Conservation (phyloP, 2,113 vertebrate species). For the Cephalopterus ornatus region DNA sequence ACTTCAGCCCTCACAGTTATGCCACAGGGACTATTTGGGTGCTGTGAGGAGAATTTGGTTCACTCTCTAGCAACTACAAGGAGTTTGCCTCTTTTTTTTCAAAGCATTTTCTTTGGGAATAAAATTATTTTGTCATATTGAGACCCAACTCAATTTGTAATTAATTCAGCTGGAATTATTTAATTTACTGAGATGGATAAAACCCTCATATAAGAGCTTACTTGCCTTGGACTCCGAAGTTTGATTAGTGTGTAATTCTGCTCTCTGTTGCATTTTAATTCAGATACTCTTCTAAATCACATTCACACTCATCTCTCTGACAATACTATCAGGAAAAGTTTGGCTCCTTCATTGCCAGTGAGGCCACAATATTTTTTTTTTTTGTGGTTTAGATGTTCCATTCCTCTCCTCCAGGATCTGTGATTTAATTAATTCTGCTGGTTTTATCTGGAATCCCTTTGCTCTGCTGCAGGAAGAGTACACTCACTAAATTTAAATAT, state of each 20-base stretch:
- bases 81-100: rapidly evolving
- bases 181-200: background rate
- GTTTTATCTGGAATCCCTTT: background rate
- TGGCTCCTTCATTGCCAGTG: background rate
- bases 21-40: background rate
- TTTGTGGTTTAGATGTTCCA: background rate
- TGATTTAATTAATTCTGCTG: background rate
- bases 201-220: background rate
- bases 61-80: background rate
- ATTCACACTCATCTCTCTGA: background rate
- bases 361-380: background rate
- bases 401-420: background rate
- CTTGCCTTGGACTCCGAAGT: background rate
- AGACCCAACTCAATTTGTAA: background rate
- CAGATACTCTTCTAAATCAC: background rate
- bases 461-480: background rate
- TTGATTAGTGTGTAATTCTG: background rate
- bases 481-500: background rate
- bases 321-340: background rate
- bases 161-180: background rate
- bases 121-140: background rate
- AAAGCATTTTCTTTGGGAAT: background rate
- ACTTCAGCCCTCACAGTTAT: background rate
- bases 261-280: background rate
- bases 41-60: background rate